Base-by-base conservation (phyloP, 2,888 invertebrate genomes). In the Diarsia mendica region DNA sequence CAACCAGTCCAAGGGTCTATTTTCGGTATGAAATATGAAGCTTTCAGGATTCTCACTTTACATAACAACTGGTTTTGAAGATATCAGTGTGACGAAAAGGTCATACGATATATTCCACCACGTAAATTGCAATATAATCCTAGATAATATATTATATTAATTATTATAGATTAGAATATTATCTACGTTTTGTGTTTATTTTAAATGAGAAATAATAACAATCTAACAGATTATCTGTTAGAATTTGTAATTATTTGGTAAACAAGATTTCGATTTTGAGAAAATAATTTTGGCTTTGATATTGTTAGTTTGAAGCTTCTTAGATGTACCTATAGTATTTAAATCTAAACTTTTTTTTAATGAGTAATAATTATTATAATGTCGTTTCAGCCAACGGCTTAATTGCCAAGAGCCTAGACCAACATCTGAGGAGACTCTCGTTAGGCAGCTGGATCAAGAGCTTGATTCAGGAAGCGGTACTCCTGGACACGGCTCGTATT, bases 61-160 rank as follows among this genome's bases (percentile, higher is more conserved):
- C 39, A 15, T n/a, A n/a, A 9, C 11, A n/a, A 13, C 11, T n/a
- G 10, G 60, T n/a, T 9, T 15, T 3, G 44, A n/a, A 28, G 44
- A 64, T 46, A 33, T n/a, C 15, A 11, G 1, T 69, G 28, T n/a
- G 39, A 39, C 39, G 9, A 9, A 11, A 28, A 4, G 4, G 8
- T 58, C 46, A 8, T 72, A 39, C 48, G 20, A 72, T 39, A 20
- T 39, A 39, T 39, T 67, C 20, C 4, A n/a, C 44, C 49, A n/a
- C 1, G 6, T 9, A 28, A 49, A 74, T 28, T 49, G 2, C 18
- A 73, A n/a, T 60, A 18, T 49, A 51, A 74, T 61, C 44, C 49
- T 28, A 61, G 74, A 61, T 74, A 28, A 60, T 63, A n/a, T n/a
- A n/a, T 28, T 63, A 33, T 60, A 2, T 1, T 48, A 49, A 60